Base-by-base conservation (phyloP, 2,888 invertebrate genomes). In the Nomada goodeniana region DNA sequence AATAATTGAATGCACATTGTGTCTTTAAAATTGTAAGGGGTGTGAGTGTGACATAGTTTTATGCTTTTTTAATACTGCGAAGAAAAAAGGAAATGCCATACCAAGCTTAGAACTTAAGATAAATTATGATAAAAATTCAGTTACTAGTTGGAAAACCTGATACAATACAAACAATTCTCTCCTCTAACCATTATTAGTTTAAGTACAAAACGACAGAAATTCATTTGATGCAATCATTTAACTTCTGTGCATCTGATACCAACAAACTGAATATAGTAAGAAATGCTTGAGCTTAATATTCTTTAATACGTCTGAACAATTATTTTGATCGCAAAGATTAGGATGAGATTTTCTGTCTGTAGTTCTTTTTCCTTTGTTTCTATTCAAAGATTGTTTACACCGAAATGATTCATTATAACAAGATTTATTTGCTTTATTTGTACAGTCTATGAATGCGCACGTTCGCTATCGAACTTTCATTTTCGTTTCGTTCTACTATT, bases 41-140 rank as follows among this genome's bases (percentile, higher is more conserved):
- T 68, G 59, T 60, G 36, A 74, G n/a, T 76, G 70, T 52, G 52
- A 70, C 65, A 71, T 23, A 7, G 9, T 18, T 18, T 61, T 79
- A 74, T 76, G 53, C 36, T 74, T 76, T 52, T 70, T 65, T 71
- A 78, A 71, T 72, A 65, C 23, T 73, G 52, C 81, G 53, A 67
- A 52, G 53, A 67, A 52, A 76, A 83, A 74, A 80, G 80, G 76
- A 89, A 89, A 92, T 93, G 93, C 91, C 92, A 92, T 91, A 89
- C 93, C 93, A 93, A 93, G 92, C 88, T 84, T 82, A 83, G 82
- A 84, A 69, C 82, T 57, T 86, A 76, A 80, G 87, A 63, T 79
- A 42, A 67, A 53, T 50, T 75, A 68, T 65, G 23, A 73, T 69
- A 61, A 64, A 83, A 71, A 5, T 36, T 36, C 76, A 69, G 55